phyloP scores from a whole-genome alignment of 2,888 invertebrate genomes.

The Cremastobaeus sp. region DNA sequence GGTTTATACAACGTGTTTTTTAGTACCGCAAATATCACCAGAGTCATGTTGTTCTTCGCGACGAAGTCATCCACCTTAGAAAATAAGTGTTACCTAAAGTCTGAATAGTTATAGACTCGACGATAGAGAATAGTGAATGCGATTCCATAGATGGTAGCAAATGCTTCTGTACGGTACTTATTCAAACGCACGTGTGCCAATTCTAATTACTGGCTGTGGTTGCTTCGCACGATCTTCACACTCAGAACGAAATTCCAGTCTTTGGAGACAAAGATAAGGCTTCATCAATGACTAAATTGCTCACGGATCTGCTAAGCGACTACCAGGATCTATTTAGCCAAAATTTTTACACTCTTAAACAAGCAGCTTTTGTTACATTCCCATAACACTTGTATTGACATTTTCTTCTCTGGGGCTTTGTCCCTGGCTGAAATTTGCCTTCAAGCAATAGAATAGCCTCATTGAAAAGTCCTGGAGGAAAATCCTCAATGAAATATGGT shows the following conservation, averaged over 20 bases:
- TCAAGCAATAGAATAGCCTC: no score
- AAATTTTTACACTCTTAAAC: no score
- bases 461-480: no score
- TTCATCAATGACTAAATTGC: no score
- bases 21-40: conserved; percentile 26
- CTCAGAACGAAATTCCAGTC: not conserved
- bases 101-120: conserved; percentile 68
- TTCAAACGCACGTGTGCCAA: conserved; percentile 62
- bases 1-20: conserved; percentile 20
- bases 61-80: conserved; percentile 58
- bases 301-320: no score
- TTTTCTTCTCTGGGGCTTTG: no score
- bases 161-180: conserved; percentile 69
- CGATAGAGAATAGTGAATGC: conserved; percentile 50
- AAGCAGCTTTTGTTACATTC: no score
- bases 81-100: conserved; percentile 70
- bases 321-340: no score
- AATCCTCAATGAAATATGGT: no score
- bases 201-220: conserved; percentile 25
- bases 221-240: conserved; percentile 9
- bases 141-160: conserved; percentile 66
- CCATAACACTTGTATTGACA: no score
- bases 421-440: no score
- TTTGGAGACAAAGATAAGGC: no score
- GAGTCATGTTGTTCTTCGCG: conserved; percentile 69